phyloP scores from a whole-genome alignment of 2,113 vertebrate species.

The Pseudopodoces humilis region DNA sequence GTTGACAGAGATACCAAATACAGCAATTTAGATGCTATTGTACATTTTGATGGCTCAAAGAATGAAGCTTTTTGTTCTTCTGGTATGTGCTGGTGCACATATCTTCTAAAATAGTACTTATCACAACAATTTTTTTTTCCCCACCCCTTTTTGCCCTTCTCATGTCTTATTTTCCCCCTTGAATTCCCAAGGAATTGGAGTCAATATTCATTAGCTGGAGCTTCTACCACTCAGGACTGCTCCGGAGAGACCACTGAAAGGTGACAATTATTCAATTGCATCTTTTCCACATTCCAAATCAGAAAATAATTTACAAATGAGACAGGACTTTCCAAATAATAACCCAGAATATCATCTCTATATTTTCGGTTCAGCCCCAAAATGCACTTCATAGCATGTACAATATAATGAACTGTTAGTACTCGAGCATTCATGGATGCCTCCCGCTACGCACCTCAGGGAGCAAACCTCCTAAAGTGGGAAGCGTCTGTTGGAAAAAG shows the following conservation, averaged over 20 bases:
- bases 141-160: neutral
- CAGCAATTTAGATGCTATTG: neutral
- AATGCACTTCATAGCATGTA: constrained; percentile 13
- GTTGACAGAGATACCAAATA: neutral
- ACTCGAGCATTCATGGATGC: neutral
- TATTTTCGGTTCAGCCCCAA: neutral
- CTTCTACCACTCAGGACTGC: neutral
- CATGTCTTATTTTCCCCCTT: neutral
- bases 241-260: neutral
- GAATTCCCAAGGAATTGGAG: neutral
- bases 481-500: constrained; percentile 78
- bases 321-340: neutral
- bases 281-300: neutral
- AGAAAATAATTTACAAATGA: neutral
- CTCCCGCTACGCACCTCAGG: constrained; percentile 73
- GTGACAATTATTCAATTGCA: neutral
- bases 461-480: constrained; percentile 73
- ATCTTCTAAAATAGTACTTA: neutral
- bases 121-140: neutral
- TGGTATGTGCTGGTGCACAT: neutral
- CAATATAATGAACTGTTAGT: constrained; percentile 29
- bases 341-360: neutral
- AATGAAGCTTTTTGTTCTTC: neutral
- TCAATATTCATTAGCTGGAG: neutral
- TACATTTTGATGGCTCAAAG: constrained; percentile 42